Base-by-base conservation (phyloP, 2,113 vertebrate genomes). In the Cariama cristata region DNA sequence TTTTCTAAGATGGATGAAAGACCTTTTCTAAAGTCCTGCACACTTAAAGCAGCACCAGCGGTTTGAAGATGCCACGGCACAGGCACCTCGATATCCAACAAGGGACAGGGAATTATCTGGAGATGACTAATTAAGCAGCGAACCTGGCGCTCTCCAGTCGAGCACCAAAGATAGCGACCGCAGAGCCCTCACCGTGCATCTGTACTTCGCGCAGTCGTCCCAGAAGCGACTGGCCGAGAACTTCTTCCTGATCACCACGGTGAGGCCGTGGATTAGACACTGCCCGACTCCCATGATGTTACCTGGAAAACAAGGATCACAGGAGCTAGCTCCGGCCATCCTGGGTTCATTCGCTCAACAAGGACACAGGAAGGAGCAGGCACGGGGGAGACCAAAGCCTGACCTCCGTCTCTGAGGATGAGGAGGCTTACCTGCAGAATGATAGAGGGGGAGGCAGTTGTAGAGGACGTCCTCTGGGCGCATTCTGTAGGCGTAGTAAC, bases 211-310 rank as follows among this genome's bases (percentile, higher is more conserved):
- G 49, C 99, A 99, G 97, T 99, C 99, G 0, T 99, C 98, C 99
- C 99, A 99, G 98, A 99, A 99, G 81, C 97, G 96, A 81, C 98
- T 99, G 94, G 99, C 99, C 0, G 99, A 99, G 96, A 99, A 99
- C 94, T 99, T 99, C 98, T 94, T 99, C 94, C 98, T 98, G 69
- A 99, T 97, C 9, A 99, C 99, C 16, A 99, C 98, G 0, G 99
- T 99, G 88, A 99, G 90, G 53, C 99, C 99, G 10, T 99, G 98
- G 77, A 99, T 94, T 21, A 99, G 93, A 82, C 99, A 99, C 98
- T 99, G 99, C 3, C 99, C 99, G 1, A 99, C 98, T 6, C 99
- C 99, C 98, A 99, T 98, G 93, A 99, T 99, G 94, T 99, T 99
- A 17, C 99, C 99, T 99, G 97, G 67, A 28, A 77, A 67, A 85